Conservation (phyloP, 2,113 vertebrate species). For the Syrrhaptes paradoxus region DNA sequence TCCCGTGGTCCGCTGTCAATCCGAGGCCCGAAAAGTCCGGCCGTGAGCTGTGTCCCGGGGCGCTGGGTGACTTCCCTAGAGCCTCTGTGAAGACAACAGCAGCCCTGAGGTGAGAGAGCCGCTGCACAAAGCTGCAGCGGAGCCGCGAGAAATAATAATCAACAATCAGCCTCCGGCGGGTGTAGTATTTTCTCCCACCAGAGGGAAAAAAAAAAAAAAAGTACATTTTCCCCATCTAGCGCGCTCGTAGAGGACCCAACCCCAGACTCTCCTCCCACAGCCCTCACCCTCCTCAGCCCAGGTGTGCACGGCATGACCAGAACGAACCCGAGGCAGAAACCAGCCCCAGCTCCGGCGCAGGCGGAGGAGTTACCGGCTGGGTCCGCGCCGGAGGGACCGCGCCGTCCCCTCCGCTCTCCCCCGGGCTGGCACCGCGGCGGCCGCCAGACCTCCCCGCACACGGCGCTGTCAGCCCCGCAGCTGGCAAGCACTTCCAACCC, state of each 20-base stretch:
- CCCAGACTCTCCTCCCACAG: constrained; percentile 11
- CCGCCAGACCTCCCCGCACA: not conserved
- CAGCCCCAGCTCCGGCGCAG: not conserved
- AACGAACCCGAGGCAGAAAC: not conserved
- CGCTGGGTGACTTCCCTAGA: constrained; percentile 16
- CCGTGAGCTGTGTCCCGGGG: not conserved
- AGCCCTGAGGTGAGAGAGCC: constrained; percentile 30
- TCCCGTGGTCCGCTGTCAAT: not conserved
- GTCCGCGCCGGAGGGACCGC: too few relatives aligned
- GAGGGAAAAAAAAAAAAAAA: not conserved
- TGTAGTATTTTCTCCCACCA: constrained; percentile 22
- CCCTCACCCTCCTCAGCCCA: not conserved
- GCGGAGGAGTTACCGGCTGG: not conserved
- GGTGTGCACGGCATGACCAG: not conserved
- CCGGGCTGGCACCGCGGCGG: not conserved
- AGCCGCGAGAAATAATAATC: not conserved
- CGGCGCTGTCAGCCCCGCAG: not conserved
- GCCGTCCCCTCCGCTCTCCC: not conserved
- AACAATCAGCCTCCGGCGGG: not conserved
- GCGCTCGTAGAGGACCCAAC: not conserved
- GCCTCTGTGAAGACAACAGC: constrained; percentile 71
- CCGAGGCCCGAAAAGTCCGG: not conserved
- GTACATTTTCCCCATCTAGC: not conserved
- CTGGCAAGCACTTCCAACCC: not conserved
- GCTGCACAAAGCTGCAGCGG: not conserved